Evolutionary conservation across 2,797 vertebrate species (phyloP).

Genomic region (Hydrocynus forskahlii): DNA sequence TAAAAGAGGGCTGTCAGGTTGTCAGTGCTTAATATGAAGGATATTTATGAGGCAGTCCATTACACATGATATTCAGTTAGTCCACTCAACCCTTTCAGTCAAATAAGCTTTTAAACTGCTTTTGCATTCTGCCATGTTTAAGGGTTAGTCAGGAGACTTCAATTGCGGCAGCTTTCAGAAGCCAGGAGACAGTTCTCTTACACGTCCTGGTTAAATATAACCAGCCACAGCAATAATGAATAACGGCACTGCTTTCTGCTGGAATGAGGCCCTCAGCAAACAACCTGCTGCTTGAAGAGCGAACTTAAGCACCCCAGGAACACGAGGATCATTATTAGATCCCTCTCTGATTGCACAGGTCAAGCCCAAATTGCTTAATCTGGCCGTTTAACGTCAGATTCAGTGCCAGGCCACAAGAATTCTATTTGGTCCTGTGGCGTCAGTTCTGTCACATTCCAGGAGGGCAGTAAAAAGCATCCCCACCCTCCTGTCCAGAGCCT

Average conservation of each 20-base stretch:
- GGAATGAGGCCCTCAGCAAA: background rate
- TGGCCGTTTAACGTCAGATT: background rate
- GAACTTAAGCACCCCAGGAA: background rate
- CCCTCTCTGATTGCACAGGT: background rate
- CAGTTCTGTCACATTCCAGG: background rate
- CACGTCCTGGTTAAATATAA: constrained; percentile 9
- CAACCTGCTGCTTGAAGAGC: background rate
- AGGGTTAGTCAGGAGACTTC: background rate
- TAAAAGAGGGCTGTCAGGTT: background rate
- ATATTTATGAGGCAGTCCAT: background rate
- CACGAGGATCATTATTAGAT: background rate
- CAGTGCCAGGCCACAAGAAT: background rate
- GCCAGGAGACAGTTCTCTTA: background rate
- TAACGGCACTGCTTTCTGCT: background rate
- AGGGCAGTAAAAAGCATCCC: background rate
- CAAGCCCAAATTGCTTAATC: background rate
- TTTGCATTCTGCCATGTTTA: background rate
- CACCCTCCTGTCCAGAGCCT: background rate
- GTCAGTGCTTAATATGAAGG: background rate
- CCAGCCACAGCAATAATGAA: constrained; percentile 7
- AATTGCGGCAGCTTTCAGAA: background rate
- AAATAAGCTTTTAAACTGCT: background rate
- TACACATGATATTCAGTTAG: background rate
- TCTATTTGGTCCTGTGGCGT: background rate
- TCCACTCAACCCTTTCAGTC: background rate